Base-by-base conservation (phyloP, 2,888 invertebrate species). In the Muschampia plurimacula region DNA sequence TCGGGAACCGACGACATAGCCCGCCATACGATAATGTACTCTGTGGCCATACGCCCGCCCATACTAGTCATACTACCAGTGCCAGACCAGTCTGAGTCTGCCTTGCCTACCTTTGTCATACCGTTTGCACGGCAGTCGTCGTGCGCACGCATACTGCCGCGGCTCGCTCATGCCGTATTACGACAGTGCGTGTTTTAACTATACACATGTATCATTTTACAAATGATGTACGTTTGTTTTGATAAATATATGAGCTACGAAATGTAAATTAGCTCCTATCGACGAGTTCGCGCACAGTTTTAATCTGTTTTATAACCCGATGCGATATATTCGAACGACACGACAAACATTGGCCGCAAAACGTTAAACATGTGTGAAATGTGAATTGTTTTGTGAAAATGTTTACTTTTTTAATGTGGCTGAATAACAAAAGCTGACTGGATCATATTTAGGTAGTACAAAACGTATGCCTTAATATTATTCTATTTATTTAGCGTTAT, bases 101-200 rank as follows among this genome's bases (percentile, higher is more conserved):
- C 44, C 44, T 9, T 44, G 32, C 12, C 46, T 12, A 8, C 10
- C 6, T 4, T 12, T 12, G 76, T 71, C 83, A 85, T 76, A 81
- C 79, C 66, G 79, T 71, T 71, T 68, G 74, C 74, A 79, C 81
- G 73, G 70, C 74, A 71, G 74, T 70, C 13, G 44, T 60, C 8
- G 55, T 82, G 82, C 83, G 84, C 83, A 83, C 84, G 84, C 81
- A 81, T 74, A 73, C 12, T 74, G 71, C 75, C 67, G 60, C 64
- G 28, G 28, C 49, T 39, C 60, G 57, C 28, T 15, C 32, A 55
- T 52, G n/a, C 15, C 39, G 46, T 57, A 70, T 46, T 12, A 4
- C 60, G 59, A 49, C 49, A 72, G 57, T 15, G n/a, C 71, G 69
- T 65, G 64, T 65, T 65, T 52, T 41, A 39, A 49, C 46, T 66